A percentile compares a stretch with the other conserved stretches of the same genome.
Conservation (phyloP, 2,888 invertebrate genomes). For the Creontiades dilutus region DNA sequence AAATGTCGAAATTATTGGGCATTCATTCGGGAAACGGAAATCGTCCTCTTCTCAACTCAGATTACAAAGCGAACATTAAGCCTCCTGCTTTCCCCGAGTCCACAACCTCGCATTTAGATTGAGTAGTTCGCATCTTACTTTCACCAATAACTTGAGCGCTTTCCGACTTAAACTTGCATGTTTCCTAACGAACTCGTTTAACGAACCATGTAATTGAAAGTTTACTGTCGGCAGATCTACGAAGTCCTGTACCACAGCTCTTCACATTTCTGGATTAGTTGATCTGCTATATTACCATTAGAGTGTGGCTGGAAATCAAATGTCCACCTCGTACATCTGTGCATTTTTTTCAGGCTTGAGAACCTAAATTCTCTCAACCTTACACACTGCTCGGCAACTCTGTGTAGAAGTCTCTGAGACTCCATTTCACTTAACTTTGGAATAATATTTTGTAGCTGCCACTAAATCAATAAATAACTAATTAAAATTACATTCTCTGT, state of each 20-base stretch:
- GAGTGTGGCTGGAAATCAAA: not conserved
- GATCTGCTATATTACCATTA: not conserved
- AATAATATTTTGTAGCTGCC: too few relatives aligned
- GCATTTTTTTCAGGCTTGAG: not conserved
- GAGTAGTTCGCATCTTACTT: not conserved
- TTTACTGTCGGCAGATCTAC: not conserved
- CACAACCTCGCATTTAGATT: not conserved
- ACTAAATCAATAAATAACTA: too few relatives aligned
- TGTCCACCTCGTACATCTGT: not conserved
- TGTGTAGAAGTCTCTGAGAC: not conserved
- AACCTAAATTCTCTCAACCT: not conserved
- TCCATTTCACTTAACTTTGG: too few relatives aligned
- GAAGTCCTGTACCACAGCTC: not conserved
- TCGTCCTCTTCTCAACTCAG: not conserved
- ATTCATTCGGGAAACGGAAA: not conserved
- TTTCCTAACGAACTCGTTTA: not conserved
- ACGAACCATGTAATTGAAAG: not conserved
- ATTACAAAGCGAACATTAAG: not conserved
- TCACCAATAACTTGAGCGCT: not conserved
- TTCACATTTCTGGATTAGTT: not conserved
- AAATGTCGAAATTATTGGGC: not conserved
- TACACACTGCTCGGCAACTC: not conserved
- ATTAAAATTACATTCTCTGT: too few relatives aligned
- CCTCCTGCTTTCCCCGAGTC: not conserved
- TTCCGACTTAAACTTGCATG: not conserved